Base-by-base conservation (phyloP, 2,113 vertebrate genomes). In the Theristicus caerulescens region DNA sequence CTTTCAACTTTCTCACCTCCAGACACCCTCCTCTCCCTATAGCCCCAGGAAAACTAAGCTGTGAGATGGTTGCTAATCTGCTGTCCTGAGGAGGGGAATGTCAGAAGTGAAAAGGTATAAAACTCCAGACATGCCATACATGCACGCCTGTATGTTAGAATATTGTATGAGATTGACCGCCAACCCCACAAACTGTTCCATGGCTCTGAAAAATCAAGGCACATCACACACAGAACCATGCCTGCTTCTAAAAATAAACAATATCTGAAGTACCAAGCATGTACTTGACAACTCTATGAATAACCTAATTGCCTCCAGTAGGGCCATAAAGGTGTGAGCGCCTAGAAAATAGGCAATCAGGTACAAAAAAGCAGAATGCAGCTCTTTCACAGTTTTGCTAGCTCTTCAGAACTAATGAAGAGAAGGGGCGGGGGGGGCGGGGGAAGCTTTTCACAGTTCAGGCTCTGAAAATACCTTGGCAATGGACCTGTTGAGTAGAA, bases 331-430 rank as follows among this genome's bases (percentile, higher is more conserved):
- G 78, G 85, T 83, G 66, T 55, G 64, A 95, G 92, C 74, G 77
- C 36, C 82, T 76, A 93, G 74, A 95, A 94, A 95, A 96, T 42
- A 82, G 74, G 54, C 62, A 82, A 70, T 90, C 34, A 36, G 49
- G 20, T 80, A 91, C 73, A 87, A 90, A 78, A 91, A 90, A 69
- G 57, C 52, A 70, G 38, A 94, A 85, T 1, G 5, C 31, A 58
- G 62, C 49, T 90, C 86, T 93, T 92, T 65, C 71, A 93, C 93
- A 86, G 94, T 72, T 96, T 92, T 96, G 36, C 70, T 80, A 70
- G 82, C 93, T 96, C 92, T 96, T 94, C 90, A 93, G 78, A 93
- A 77, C 90, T 97, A 97, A 97, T 93, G 82, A 96, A 94, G 78
- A 90, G 34, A 66, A 86, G 19, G 7, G 49, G 15, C 11, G 40